A percentile compares a stretch with the other conserved stretches of the same genome.
These are phyloP conservation scores for Perodicticus potto DNA, from an alignment of 2,797 vertebrate species.

Conservation along the genomic window DNA sequence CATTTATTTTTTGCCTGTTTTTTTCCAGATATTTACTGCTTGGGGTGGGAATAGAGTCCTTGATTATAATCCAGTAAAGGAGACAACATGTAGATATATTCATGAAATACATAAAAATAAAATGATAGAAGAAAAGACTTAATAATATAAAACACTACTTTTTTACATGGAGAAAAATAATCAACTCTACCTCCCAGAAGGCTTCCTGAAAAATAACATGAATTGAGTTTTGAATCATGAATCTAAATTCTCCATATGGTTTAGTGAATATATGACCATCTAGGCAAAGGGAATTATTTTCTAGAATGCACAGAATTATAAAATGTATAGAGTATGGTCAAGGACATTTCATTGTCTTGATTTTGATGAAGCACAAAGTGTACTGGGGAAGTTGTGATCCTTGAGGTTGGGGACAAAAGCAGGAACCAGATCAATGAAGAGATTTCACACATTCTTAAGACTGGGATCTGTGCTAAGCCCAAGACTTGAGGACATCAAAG, in stretches of 20 bases:
- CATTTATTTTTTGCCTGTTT: background rate
- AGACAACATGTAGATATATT: background rate
- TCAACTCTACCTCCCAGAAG: background rate
- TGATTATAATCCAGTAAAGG: background rate
- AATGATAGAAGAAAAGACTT: background rate
- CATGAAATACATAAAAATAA: background rate
- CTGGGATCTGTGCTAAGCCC: background rate
- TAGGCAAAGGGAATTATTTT: background rate
- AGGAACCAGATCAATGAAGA: background rate
- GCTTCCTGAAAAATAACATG: background rate
- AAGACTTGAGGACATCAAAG: background rate
- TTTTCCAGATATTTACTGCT: background rate
- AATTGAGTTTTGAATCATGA: constrained; percentile 25
- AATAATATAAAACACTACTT: background rate
- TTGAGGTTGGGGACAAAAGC: background rate
- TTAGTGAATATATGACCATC: background rate
- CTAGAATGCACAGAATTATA: background rate
- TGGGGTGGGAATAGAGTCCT: background rate
- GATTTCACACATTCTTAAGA: background rate
- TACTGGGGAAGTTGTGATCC: background rate
- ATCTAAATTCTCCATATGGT: background rate
- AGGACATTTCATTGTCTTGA: background rate
- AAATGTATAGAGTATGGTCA: background rate
- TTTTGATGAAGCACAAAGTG: background rate
- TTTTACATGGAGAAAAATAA: background rate